Percentiles rank a stretch among this genome's conserved stretches.
phyloP scores from a whole-genome alignment of 2,888 invertebrate species.

The Phortica okadai region DNA sequence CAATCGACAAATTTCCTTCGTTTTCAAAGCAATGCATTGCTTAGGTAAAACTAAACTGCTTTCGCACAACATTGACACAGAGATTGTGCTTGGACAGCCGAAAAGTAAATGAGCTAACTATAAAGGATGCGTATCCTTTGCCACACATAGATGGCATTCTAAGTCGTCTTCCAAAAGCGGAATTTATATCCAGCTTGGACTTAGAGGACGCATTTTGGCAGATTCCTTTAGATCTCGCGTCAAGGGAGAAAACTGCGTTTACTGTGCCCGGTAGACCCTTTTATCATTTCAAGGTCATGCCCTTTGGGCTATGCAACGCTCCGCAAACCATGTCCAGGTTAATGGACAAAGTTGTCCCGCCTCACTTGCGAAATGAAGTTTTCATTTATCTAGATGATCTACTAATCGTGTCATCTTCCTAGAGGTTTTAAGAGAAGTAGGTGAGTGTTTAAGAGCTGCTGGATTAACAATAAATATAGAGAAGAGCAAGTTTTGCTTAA shows the following conservation, averaged over 20 bases:
- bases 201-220: constrained; percentile 39
- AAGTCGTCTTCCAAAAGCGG: constrained; percentile 40
- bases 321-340: constrained; percentile 39
- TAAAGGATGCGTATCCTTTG: constrained; percentile 39
- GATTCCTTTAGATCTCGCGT: constrained; percentile 30
- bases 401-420: neutral
- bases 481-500: neutral
- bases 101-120: constrained; percentile 56
- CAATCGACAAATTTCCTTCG: neutral
- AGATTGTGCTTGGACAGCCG: constrained; percentile 59
- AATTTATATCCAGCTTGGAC: constrained; percentile 50
- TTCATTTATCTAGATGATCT: constrained; percentile 39
- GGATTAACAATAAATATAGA: too few species aligned
- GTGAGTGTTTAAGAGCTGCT: too few species aligned
- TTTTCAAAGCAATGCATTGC: neutral
- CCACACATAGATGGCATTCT: constrained; percentile 51
- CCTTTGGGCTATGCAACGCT: constrained; percentile 45
- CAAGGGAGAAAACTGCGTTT: constrained; percentile 50
- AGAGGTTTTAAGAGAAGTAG: too few species aligned
- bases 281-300: constrained; percentile 42
- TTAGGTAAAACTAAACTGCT: neutral
- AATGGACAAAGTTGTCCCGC: constrained; percentile 38
- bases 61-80: neutral
- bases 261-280: constrained; percentile 47
- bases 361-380: constrained; percentile 21